Evolutionary conservation across 2,797 vertebrate genomes (phyloP).

Genomic region (Pangasius macronema): DNA sequence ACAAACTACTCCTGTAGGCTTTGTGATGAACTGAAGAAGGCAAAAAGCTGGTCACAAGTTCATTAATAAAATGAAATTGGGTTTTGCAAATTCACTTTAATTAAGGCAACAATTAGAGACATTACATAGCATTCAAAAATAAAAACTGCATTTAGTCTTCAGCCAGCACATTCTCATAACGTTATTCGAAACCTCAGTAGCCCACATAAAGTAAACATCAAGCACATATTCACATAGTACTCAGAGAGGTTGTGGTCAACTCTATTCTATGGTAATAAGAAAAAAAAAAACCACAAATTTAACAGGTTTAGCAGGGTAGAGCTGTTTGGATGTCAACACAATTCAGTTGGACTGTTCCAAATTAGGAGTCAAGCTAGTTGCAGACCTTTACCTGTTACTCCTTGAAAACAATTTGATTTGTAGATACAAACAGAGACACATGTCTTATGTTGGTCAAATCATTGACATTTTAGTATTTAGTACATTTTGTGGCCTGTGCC

Average conservation of each 20-base stretch:
- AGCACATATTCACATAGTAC: background rate
- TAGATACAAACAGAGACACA: background rate
- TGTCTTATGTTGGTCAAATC: background rate
- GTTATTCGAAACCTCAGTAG: background rate
- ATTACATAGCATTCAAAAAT: constrained; percentile 4
- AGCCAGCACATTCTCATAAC: background rate
- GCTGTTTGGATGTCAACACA: background rate
- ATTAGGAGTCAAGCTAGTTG: background rate
- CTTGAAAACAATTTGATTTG: background rate
- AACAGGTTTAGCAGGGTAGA: background rate
- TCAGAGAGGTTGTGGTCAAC: background rate
- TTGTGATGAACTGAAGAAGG: background rate
- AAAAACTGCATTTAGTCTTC: background rate
- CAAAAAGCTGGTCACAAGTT: background rate
- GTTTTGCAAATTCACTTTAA: constrained; percentile 19
- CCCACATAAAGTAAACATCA: background rate
- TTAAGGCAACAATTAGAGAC: constrained; percentile 31
- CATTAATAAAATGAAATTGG: background rate
- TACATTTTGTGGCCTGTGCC: background rate
- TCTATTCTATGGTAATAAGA: background rate
- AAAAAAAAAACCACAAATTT: background rate
- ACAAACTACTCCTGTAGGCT: background rate
- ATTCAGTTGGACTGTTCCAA: background rate
- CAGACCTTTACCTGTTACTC: background rate
- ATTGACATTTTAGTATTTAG: background rate